Percentiles rank a stretch among this genome's conserved stretches.
Evolutionary conservation across 2,113 vertebrate species (phyloP).

Genomic region (Spea bombifrons): DNA sequence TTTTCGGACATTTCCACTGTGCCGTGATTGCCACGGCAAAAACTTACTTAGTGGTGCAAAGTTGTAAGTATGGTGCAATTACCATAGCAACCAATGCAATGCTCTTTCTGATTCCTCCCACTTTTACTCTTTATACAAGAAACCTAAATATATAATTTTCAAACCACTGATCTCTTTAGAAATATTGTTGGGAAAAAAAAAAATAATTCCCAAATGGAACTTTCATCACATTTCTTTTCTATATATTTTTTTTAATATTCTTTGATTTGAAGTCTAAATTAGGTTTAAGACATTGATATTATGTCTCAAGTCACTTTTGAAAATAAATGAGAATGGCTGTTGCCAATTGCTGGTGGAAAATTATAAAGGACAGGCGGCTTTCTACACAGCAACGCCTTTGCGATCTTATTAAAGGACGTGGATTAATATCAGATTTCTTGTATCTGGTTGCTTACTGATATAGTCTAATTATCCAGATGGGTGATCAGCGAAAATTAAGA

Average conservation of each 20-base stretch:
- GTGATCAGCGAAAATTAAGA: constrained; percentile 56
- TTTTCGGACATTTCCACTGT: too few relatives aligned
- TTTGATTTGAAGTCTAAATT: constrained; percentile 59
- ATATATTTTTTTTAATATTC: constrained; percentile 54
- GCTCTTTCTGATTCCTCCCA: too few relatives aligned
- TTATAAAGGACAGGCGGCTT: constrained; percentile 66
- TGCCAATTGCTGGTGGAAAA: constrained; percentile 59
- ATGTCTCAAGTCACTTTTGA: constrained; percentile 58
- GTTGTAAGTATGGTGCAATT: too few relatives aligned
- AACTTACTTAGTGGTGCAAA: too few relatives aligned
- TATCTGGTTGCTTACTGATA: constrained; percentile 74
- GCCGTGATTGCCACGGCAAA: too few relatives aligned
- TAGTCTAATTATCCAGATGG: constrained; percentile 80
- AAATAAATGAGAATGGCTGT: constrained; percentile 60
- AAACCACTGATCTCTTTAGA: not conserved
- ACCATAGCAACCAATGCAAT: too few relatives aligned
- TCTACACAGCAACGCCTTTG: constrained; percentile 55
- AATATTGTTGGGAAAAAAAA: constrained; percentile 20
- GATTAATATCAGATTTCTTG: constrained; percentile 76
- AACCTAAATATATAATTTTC: too few relatives aligned
- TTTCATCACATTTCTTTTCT: constrained; percentile 53
- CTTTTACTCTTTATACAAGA: too few relatives aligned
- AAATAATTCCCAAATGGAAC: constrained; percentile 52
- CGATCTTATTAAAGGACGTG: constrained; percentile 65
- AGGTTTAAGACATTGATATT: constrained; percentile 55